Evolutionary conservation across 2,888 invertebrate species (phyloP).

Genomic region (Empis stercorea): DNA sequence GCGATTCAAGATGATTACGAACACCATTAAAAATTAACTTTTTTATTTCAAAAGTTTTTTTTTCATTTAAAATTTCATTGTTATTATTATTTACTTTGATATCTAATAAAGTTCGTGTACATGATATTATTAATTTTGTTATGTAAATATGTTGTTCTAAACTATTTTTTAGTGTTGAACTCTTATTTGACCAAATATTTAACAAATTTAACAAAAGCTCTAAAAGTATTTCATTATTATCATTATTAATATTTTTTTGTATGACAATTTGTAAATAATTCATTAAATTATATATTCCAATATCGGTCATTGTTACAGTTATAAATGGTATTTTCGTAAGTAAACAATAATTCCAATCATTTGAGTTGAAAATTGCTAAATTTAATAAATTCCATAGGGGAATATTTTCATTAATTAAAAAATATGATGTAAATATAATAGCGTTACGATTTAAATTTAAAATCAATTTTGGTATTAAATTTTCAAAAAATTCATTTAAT

Average conservation of each 20-base stretch:
- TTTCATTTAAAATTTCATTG: constrained; percentile 17
- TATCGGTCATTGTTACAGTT: constrained; percentile 38
- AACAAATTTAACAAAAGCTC: constrained; percentile 39
- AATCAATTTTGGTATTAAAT: constrained; percentile 41
- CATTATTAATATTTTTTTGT: constrained; percentile 14
- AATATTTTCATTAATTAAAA: not conserved
- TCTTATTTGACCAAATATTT: constrained; percentile 55
- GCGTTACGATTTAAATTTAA: constrained; percentile 43
- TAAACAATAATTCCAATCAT: constrained; percentile 54
- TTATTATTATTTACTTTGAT: constrained; percentile 12
- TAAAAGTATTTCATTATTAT: constrained; percentile 5
- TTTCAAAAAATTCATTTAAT: constrained; percentile 25
- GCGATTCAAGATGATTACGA: constrained; percentile 53
- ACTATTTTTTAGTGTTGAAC: constrained; percentile 46
- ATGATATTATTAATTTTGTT: constrained; percentile 49
- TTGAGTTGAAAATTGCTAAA: not conserved
- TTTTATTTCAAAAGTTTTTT: constrained; percentile 18
- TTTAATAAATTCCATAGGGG: not conserved
- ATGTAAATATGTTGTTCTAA: constrained; percentile 58
- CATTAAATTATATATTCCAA: constrained; percentile 46
- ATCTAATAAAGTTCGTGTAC: not conserved
- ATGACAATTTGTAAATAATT: constrained; percentile 42
- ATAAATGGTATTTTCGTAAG: constrained; percentile 47
- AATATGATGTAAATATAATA: constrained; percentile 38
- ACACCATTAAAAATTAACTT: constrained; percentile 49